phyloP scores from a whole-genome alignment of 1,140 invertebrate species.

The Lepidurus arcticus region DNA sequence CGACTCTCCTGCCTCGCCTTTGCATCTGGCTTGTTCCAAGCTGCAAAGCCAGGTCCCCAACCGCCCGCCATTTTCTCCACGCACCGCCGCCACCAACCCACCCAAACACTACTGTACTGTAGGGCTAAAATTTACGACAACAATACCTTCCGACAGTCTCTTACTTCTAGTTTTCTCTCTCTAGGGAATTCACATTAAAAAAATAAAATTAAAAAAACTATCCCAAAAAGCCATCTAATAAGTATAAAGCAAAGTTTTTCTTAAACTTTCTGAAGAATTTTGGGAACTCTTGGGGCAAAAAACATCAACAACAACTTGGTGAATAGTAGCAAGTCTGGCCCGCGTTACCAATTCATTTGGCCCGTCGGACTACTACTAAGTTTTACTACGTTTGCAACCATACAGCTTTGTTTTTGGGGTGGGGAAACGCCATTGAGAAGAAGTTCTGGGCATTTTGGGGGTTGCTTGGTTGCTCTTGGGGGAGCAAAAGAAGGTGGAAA shows the following conservation, averaged over 20 bases:
- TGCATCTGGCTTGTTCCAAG: not conserved
- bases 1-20: not conserved
- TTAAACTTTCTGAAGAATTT: too few relatives aligned
- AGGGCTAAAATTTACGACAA: not conserved
- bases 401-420: not conserved
- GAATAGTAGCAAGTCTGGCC: not conserved
- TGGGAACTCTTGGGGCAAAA: too few relatives aligned
- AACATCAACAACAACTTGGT: too few relatives aligned
- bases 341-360: not conserved
- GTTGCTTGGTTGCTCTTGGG: not conserved
- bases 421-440: not conserved
- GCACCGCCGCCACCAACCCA: not conserved
- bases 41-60: conserved; percentile 5
- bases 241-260: too few relatives aligned
- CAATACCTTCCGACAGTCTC: not conserved
- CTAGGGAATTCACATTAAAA: too few relatives aligned
- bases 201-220: too few relatives aligned
- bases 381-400: not conserved
- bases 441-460: not conserved
- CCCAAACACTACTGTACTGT: not conserved
- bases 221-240: too few relatives aligned
- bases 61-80: conserved; percentile 20
- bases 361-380: not conserved
- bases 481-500: not conserved
- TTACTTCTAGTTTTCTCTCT: too few relatives aligned